Evolutionary conservation across 1,140 invertebrate species (phyloP), one percentile per base, ranked within the genome.

Genomic region (Dendrolimus kikuchii): DNA sequence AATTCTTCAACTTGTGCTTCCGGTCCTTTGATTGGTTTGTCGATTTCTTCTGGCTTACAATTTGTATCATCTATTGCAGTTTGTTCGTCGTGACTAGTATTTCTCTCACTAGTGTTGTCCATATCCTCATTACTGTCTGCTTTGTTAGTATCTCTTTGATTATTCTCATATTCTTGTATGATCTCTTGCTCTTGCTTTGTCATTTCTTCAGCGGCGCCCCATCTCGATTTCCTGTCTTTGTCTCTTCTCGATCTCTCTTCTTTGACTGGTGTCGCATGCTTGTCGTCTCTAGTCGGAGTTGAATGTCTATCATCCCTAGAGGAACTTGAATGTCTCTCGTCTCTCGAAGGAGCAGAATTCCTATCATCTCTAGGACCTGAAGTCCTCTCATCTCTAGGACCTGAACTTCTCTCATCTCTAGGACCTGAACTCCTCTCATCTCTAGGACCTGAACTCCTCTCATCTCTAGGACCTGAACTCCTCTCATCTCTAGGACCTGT

Each of bases 161-260:
- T 36, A 39, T 50, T 50, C 8, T 5, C 10, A 5, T 6, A 9
- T 2, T 45, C 43, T 8, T n/a, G 43, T n/a, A n/a, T 10, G 9
- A 6, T 50, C 36, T 50, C 49, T 39, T 41, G 49, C 46, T 47
- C 38, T 38, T 23, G 48, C 51, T 40, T 37, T 55, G 7, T 38
- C 9, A 56, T 44, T n/a, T 82, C 80, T 4, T 83, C 81, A 0
- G 77, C 71, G 0, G 81, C 83, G 3, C 81, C 83, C 83, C 83
- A 86, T 42, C 83, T 68, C 0, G 81, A 85, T 49, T 85, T 86
- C 43, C 81, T 74, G 59, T 85, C 81, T 59, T 74, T 85, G 40
- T 85, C 79, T 47, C 81, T 62, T 37, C 74, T 68, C 0, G 69
- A 49, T 7, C 66, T 66, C 38, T 77, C 71, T 9, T 78, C 71